These are phyloP conservation scores for Melinaea menophilus DNA, from an alignment of 2,888 invertebrate genomes.

Conservation along the genomic window DNA sequence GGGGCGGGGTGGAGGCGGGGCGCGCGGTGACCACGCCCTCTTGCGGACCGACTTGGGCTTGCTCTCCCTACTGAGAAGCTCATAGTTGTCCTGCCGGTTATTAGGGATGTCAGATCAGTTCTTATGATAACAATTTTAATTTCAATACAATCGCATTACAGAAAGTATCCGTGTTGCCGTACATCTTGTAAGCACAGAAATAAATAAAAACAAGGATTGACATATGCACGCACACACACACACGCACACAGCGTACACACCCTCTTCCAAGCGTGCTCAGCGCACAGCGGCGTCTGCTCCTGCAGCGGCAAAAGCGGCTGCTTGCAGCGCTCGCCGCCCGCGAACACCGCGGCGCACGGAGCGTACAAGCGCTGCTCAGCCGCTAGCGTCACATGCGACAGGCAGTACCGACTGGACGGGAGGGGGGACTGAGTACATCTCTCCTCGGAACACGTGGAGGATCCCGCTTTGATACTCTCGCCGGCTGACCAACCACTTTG, in stretches of 20 bases:
- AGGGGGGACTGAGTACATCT: constrained; percentile 71
- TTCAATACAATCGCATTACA: too few relatives aligned
- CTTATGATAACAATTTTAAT: too few relatives aligned
- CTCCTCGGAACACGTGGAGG: constrained; percentile 47
- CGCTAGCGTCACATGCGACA: constrained; percentile 90
- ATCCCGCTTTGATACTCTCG: constrained; percentile 3
- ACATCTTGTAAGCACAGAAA: too few relatives aligned
- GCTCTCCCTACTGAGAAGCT: constrained; percentile 85
- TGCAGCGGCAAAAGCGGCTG: constrained; percentile 68
- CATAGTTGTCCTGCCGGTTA: constrained; percentile 84
- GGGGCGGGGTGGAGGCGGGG: constrained; percentile 39
- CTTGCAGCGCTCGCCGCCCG: constrained; percentile 68
- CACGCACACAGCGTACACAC: constrained; percentile 47
- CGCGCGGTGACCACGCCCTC: constrained; percentile 74
- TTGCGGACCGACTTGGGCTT: constrained; percentile 84
- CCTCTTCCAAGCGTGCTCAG: constrained; percentile 90
- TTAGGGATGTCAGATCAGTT: too few relatives aligned
- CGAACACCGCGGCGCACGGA: constrained; percentile 72
- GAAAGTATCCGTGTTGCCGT: too few relatives aligned
- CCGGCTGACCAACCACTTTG: constrained; percentile 29
- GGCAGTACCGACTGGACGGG: constrained; percentile 89
- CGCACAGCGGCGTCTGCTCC: constrained; percentile 87
- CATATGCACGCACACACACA: too few relatives aligned
- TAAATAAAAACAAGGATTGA: too few relatives aligned
- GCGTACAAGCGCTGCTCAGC: constrained; percentile 86